A percentile compares a stretch with the other conserved stretches of the same genome.
Conservation (phyloP, 2,113 vertebrate species). For the Paraplagusia blochii region DNA sequence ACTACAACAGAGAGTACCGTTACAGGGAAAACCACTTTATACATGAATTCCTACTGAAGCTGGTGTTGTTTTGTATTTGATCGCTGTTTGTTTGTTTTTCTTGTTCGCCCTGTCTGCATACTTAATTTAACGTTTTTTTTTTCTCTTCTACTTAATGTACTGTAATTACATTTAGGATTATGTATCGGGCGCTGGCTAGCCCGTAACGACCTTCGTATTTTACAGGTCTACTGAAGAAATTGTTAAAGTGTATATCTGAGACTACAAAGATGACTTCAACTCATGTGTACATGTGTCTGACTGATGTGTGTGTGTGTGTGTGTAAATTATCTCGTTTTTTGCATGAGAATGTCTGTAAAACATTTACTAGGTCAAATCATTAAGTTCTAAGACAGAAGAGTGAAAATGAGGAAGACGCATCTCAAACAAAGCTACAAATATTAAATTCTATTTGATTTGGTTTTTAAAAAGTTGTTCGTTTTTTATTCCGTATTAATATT, state of each 20-base stretch:
- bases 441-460: no score
- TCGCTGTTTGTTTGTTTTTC: constrained; percentile 6
- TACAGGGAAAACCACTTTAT: constrained; percentile 70
- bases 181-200: constrained; percentile 68
- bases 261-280: constrained; percentile 28
- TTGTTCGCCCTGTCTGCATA: constrained; percentile 23
- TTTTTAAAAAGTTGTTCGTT: no score
- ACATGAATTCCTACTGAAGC: constrained; percentile 61
- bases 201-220: constrained; percentile 51
- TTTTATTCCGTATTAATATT: no score
- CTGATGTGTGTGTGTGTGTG: constrained; percentile 1
- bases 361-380: not conserved
- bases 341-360: constrained; percentile 30
- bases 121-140: constrained; percentile 32
- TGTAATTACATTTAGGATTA: constrained; percentile 47
- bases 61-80: constrained; percentile 51
- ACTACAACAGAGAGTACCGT: constrained; percentile 59
- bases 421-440: no score
- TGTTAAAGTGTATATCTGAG: constrained; percentile 18
- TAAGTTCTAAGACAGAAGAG: no score
- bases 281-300: constrained; percentile 12
- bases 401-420: no score
- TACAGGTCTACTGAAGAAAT: constrained; percentile 49
- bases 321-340: constrained; percentile 21
- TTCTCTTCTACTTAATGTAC: constrained; percentile 43